phyloP scores from a whole-genome alignment of 1,140 invertebrate species.

The Eubasilissa regina region DNA sequence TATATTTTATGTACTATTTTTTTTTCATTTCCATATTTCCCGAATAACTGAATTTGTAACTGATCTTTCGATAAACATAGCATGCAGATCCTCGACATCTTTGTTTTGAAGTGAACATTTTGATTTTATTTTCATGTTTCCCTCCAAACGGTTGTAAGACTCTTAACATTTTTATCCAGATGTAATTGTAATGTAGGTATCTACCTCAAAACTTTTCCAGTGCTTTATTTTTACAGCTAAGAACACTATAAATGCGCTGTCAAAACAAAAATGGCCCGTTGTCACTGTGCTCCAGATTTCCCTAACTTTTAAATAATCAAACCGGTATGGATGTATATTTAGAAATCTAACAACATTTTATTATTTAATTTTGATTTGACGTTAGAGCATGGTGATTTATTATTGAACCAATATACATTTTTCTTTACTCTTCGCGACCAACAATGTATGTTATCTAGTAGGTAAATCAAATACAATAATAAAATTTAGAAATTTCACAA shows the following conservation, averaged over 20 bases:
- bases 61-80: constrained; percentile 51
- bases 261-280: constrained; percentile 38
- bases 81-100: constrained; percentile 26
- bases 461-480: too few species aligned
- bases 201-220: neutral
- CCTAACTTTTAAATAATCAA: neutral
- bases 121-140: constrained; percentile 25
- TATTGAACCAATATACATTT: too few species aligned
- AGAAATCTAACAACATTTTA: neutral
- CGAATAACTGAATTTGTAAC: constrained; percentile 47
- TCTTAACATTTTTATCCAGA: neutral
- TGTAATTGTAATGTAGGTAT: too few species aligned
- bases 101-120: neutral
- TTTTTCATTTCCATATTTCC: constrained; percentile 47
- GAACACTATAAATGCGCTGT: neutral
- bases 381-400: too few species aligned
- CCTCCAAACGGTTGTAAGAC: neutral
- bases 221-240: neutral
- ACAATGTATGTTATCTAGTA: too few species aligned
- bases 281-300: constrained; percentile 1
- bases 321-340: neutral
- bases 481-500: too few species aligned
- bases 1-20: constrained; percentile 46
- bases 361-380: too few species aligned
- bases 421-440: too few species aligned